Evolutionary conservation across 2,113 vertebrate species (phyloP), one percentile per base, ranked within the genome.

Genomic region (Odontophorus gujanensis): DNA sequence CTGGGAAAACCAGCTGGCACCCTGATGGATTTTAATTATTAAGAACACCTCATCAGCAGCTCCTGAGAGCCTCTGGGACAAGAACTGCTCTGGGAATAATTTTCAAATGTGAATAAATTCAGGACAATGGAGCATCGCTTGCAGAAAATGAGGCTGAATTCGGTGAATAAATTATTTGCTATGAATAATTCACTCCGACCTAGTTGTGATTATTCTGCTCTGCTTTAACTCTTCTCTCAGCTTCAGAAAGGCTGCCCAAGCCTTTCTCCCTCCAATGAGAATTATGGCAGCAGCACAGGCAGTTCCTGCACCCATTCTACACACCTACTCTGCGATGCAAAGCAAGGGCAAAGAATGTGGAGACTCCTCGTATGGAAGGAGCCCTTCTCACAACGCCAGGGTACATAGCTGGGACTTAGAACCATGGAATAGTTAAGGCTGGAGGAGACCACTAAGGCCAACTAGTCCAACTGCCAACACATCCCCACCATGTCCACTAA

Each of bases 121-220:
- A 4, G 87, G 76, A 91, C 72, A 78, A 3, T 2, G 58, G 72
- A 91, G 55, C 1, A 0, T 45, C 47, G 77, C 88, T 63, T 36
- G 51, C 63, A 65, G 86, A 79, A 91, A 91, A 91, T 0, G 11
- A 85, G 76, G 61, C 67, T 69, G 26, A 72, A 66, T 67, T 75
- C 57, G 61, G 87, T 90, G 93, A 96, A 94, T 96, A 92, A 95
- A 94, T 95, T 40, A 95, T 91, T 75, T 34, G 51, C 61, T 32
- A 94, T 95, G 79, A 95, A 95, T 97, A 95, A 97, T 95, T 96
- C 85, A 95, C 34, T 51, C 79, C 1, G 65, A 92, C 89, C 94
- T 87, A 95, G 47, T 61, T 96, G 79, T 92, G 75, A 68, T 24
- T 48, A 38, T 55, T 63, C 55, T 43, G 9, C 17, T 92, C 38